Conservation (phyloP, 1,140 invertebrate genomes). For the Dendroctonus valens region DNA sequence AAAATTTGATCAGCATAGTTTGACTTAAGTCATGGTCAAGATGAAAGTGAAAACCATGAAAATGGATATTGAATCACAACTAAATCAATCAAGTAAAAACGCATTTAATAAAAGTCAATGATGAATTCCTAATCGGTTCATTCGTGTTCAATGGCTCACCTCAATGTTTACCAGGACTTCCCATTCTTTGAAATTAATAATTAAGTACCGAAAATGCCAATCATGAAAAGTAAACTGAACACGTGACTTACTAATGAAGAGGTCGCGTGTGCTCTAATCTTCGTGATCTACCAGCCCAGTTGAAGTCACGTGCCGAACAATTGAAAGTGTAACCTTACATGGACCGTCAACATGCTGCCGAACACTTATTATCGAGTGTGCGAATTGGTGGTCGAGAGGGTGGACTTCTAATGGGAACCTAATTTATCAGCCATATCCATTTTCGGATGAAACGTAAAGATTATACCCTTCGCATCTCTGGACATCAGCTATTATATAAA, state of each 20-base stretch:
- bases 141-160: background rate
- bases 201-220: constrained; percentile 32
- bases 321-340: constrained; percentile 44
- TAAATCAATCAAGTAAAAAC: too few relatives aligned
- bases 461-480: too few relatives aligned
- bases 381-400: constrained; percentile 26
- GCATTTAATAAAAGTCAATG: too few relatives aligned
- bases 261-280: constrained; percentile 42
- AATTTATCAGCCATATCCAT: constrained; percentile 19
- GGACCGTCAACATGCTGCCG: constrained; percentile 16
- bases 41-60: too few relatives aligned
- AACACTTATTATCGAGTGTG: constrained; percentile 16
- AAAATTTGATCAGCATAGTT: too few relatives aligned
- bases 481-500: too few relatives aligned
- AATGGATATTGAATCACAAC: too few relatives aligned
- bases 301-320: constrained; percentile 40
- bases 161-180: constrained; percentile 4
- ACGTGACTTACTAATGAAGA: constrained; percentile 44
- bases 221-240: constrained; percentile 37
- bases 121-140: too few relatives aligned
- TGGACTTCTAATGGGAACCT: constrained; percentile 28
- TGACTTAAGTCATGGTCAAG: too few relatives aligned
- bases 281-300: constrained; percentile 41
- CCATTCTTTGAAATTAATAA: constrained; percentile 21
- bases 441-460: too few relatives aligned